Conservation (phyloP, 2,888 invertebrate genomes). For the Vanessa cardui region DNA sequence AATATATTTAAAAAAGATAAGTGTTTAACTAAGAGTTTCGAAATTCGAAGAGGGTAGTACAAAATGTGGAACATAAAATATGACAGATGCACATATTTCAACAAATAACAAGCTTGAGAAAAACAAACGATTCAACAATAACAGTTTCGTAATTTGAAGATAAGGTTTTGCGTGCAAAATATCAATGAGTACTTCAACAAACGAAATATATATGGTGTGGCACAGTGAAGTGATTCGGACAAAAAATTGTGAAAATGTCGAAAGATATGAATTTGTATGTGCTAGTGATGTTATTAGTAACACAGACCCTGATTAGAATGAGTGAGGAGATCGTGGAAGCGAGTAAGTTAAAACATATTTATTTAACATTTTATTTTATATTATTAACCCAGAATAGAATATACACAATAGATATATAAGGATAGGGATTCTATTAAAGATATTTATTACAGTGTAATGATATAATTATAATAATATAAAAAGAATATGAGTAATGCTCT, state of each 20-base stretch:
- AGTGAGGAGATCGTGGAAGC: constrained; percentile 72
- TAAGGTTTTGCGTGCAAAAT: constrained; percentile 35
- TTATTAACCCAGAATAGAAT: no score
- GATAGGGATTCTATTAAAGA: no score
- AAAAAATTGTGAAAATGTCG: constrained; percentile 35
- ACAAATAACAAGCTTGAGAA: background rate
- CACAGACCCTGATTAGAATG: constrained; percentile 57
- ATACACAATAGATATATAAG: no score
- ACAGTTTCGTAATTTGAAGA: constrained; percentile 7
- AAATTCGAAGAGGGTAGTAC: background rate
- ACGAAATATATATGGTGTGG: constrained; percentile 42
- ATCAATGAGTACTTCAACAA: constrained; percentile 61
- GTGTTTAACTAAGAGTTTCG: no score
- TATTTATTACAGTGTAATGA: no score
- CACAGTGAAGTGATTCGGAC: constrained; percentile 33
- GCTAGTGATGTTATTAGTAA: constrained; percentile 55
- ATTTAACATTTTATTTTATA: background rate
- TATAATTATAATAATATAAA: no score
- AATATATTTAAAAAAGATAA: background rate
- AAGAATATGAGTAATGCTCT: no score
- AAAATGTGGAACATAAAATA: background rate
- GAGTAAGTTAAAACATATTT: constrained; percentile 57
- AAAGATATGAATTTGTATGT: constrained; percentile 51
- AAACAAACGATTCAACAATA: background rate
- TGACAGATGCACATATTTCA: background rate